Evolutionary conservation across 2,888 invertebrate genomes (phyloP).

Genomic region (Gerris lacustris): DNA sequence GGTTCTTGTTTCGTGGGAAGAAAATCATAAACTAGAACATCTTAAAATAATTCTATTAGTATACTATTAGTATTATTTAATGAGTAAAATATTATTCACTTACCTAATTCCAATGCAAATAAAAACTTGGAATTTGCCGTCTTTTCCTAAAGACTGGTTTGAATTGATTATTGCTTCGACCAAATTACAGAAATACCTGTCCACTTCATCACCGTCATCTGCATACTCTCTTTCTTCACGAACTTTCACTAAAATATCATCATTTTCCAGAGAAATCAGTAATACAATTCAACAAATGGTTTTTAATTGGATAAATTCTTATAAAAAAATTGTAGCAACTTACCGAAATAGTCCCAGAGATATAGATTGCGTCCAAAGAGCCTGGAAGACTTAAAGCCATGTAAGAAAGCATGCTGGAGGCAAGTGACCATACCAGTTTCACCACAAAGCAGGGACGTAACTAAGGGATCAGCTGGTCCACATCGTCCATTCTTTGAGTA

Average conservation of each 20-base stretch:
- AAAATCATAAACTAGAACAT: too few species aligned
- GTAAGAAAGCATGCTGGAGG: constrained; percentile 87
- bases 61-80: too few species aligned
- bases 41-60: too few species aligned
- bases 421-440: constrained; percentile 88
- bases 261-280: too few species aligned
- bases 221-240: constrained; percentile 28
- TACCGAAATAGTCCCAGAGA: constrained; percentile 96
- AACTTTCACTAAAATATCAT: constrained; percentile 26
- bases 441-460: constrained; percentile 88
- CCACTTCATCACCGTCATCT: constrained; percentile 24
- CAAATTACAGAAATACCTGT: constrained; percentile 62
- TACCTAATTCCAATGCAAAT: constrained; percentile 87
- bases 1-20: too few species aligned
- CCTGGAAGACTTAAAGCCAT: constrained; percentile 84
- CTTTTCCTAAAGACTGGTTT: constrained; percentile 82
- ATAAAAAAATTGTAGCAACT: constrained; percentile 32
- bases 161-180: constrained; percentile 78
- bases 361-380: constrained; percentile 89
- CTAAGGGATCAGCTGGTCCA: constrained; percentile 41
- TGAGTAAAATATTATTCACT: not conserved
- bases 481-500: constrained; percentile 57
- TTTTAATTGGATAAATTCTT: too few species aligned
- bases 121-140: constrained; percentile 95
- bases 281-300: too few species aligned